Evolutionary conservation across 1,140 invertebrate genomes (phyloP), one percentile per base, ranked within the genome.

Genomic region (Diorhabda sublineata): DNA sequence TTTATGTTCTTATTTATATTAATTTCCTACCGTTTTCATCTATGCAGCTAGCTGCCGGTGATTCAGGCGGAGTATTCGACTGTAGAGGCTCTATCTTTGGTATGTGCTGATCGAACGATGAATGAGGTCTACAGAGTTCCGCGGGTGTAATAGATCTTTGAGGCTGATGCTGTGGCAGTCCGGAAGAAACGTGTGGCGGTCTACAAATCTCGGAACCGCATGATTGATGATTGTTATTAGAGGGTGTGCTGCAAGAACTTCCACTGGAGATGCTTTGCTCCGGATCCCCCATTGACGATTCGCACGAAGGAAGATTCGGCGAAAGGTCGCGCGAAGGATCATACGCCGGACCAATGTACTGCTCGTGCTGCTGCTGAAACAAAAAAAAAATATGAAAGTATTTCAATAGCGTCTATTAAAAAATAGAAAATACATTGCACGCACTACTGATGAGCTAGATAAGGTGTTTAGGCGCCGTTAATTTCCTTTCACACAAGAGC

Each of bases 281-380:
- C 68, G 83, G 83, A 81, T 82, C 87, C 81, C 80, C 87, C 83
- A 83, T 86, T 78, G 85, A 87, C 80, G 85, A 85, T 61, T 79
- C 75, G 76, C 84, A 82, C 72, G 84, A 84, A 47, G 89, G 89
- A 66, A 90, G 85, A 75, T 88, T 90, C 73, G 90, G 89, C 75
- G 88, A 90, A 61, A 90, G 83, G 75, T 90, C 89, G 75, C 89
- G 84, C 45, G 87, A 87, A 74, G 88, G 88, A 74, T 90, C 88
- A 82, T 89, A 88, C 76, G 86, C 85, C 77, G 87, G 86, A 75
- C 87, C 86, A 82, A 85, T 81, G 78, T 85, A 86, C 79, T 84
- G 84, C 79, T 85, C 84, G 81, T 83, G 84, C 81, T 85, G 85
- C 85, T 85, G 85, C 84, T 85, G 82, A 42, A 84, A 84, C 70